A percentile compares a stretch with the other conserved stretches of the same genome.
Evolutionary conservation across 2,797 vertebrate genomes (phyloP).

Genomic region (Rousettus madagascariensis): DNA sequence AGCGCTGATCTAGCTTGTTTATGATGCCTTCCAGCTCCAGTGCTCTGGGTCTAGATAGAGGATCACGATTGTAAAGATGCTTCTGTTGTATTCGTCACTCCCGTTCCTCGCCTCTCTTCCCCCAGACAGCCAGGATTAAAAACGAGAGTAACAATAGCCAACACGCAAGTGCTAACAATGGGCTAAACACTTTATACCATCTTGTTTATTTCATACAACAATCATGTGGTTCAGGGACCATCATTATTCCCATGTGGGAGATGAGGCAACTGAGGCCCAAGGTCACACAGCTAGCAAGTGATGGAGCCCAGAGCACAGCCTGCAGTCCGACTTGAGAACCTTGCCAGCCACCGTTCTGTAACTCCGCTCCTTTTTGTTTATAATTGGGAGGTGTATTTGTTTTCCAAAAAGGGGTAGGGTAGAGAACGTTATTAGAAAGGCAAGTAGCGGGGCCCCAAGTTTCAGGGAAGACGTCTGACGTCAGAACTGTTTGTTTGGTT

Average conservation of each 20-base stretch:
- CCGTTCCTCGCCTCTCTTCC: neutral
- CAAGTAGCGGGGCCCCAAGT: neutral
- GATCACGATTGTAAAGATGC: neutral
- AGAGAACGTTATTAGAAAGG: neutral
- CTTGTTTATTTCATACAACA: neutral
- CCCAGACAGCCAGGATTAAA: neutral
- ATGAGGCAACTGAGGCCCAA: neutral
- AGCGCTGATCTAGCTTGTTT: neutral
- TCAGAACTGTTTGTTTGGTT: neutral
- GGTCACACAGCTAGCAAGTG: neutral
- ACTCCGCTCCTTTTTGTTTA: neutral
- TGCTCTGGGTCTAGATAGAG: neutral
- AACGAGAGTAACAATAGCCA: neutral
- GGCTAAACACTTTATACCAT: too few species aligned
- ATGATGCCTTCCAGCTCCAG: neutral
- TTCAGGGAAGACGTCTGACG: neutral
- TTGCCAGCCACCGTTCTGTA: neutral
- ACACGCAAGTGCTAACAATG: neutral
- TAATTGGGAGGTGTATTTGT: neutral
- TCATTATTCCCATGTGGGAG: neutral
- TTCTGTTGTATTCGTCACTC: fast-evolving
- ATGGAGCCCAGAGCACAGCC: neutral
- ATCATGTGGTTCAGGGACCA: neutral
- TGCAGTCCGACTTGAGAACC: neutral
- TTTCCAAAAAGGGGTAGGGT: neutral